Evolutionary conservation across 2,113 vertebrate species (phyloP).

Genomic region (Myiopsitta monachus): DNA sequence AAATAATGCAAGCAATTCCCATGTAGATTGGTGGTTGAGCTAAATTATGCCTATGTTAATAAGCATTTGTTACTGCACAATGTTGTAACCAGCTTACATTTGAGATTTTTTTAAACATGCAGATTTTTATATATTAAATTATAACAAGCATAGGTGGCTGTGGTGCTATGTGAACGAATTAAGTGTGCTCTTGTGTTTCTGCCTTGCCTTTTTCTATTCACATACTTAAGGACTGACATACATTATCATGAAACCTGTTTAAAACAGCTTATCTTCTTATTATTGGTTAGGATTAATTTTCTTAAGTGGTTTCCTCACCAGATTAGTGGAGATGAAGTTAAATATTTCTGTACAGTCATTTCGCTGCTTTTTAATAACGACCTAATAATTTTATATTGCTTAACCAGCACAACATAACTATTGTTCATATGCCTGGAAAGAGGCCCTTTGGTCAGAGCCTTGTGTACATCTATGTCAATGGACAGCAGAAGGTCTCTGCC

Average conservation of each 20-base stretch:
- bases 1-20: background rate
- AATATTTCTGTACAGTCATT: background rate
- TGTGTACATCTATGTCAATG: constrained; percentile 94
- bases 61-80: background rate
- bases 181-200: background rate
- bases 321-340: background rate
- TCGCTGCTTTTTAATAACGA: background rate
- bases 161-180: background rate
- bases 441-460: constrained; percentile 96
- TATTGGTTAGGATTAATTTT: background rate
- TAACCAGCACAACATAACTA: constrained; percentile 88
- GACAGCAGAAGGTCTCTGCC: constrained; percentile 92
- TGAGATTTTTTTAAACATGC: background rate
- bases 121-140: background rate
- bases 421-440: constrained; percentile 94
- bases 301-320: background rate
- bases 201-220: background rate
- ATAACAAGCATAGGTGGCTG: background rate
- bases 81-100: background rate
- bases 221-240: background rate
- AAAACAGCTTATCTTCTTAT: background rate
- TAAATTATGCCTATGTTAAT: background rate
- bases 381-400: background rate
- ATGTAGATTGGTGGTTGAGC: background rate
- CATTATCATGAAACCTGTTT: background rate